These are phyloP conservation scores for Enoplosus armatus DNA, from an alignment of 2,797 vertebrate species.

Conservation along the genomic window DNA sequence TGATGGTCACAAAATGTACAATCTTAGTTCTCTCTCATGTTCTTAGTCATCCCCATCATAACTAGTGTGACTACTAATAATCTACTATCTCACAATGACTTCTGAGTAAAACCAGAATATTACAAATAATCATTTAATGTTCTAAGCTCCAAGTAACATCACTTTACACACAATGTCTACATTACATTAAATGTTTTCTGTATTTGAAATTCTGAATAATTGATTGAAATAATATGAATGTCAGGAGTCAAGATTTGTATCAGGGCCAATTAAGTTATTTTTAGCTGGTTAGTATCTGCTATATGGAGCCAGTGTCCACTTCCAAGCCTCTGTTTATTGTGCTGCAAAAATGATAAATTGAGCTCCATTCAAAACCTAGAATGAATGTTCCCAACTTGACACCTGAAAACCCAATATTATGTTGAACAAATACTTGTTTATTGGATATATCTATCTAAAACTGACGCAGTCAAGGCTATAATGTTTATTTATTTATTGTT, in stretches of 20 bases:
- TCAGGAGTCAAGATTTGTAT: conserved; percentile 4
- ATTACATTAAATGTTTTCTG: neutral
- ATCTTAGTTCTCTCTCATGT: neutral
- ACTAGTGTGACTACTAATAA: neutral
- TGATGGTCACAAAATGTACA: neutral
- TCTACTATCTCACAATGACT: neutral
- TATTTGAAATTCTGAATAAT: conserved; percentile 15
- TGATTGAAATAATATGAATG: conserved; percentile 24
- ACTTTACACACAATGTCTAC: conserved; percentile 2
- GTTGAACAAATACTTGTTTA: neutral
- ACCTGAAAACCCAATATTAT: neutral
- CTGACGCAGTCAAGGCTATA: neutral
- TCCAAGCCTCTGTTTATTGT: conserved; percentile 3
- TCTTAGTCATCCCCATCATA: neutral
- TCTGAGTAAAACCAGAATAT: neutral
- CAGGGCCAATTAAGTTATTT: neutral
- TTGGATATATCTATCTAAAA: neutral
- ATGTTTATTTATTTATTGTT: too few species aligned
- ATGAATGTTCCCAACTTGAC: neutral
- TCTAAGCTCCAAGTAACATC: neutral
- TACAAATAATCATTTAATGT: neutral
- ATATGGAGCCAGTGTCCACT: conserved; percentile 7
- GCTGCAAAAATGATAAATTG: conserved; percentile 1
- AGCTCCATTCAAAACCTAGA: neutral
- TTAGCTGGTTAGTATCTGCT: conserved; percentile 9